Percentiles rank a stretch among this genome's conserved stretches.
phyloP scores from a whole-genome alignment of 2,888 invertebrate genomes.

The Nymphalis polychloros region DNA sequence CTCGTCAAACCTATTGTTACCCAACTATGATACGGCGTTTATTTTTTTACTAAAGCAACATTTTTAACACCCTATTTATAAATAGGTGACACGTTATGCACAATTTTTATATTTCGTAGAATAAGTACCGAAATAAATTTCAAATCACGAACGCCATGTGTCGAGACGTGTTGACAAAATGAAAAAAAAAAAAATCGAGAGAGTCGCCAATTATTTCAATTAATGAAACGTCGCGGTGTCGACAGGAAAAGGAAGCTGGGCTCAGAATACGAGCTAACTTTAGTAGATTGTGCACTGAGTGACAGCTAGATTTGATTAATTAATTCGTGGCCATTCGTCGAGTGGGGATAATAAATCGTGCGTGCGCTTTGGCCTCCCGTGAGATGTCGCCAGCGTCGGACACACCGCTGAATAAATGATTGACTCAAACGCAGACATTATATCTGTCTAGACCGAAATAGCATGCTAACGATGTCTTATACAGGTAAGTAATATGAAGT shows the following conservation, averaged over 20 bases:
- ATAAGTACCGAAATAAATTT: conserved; percentile 24
- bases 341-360: conserved; percentile 77
- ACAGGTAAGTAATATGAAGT: conserved; percentile 77
- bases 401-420: conserved; percentile 75
- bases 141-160: conserved; percentile 42
- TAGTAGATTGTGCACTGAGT: conserved; percentile 74
- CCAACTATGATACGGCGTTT: conserved; percentile 24
- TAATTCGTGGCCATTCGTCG: conserved; percentile 70
- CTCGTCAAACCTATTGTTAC: conserved; percentile 41
- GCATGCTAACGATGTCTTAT: conserved; percentile 75
- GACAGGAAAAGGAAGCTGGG: conserved; percentile 77
- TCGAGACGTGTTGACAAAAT: conserved; percentile 63
- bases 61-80: background rate
- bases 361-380: conserved; percentile 70
- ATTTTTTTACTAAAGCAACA: conserved; percentile 14
- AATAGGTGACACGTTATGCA: background rate
- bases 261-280: conserved; percentile 59
- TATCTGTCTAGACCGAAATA: conserved; percentile 74
- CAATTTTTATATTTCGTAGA: conserved; percentile 22
- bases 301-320: conserved; percentile 80
- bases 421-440: conserved; percentile 72
- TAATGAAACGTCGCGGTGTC: conserved; percentile 71
- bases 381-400: conserved; percentile 72
- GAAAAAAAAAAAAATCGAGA: conserved; percentile 63
- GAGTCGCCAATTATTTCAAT: conserved; percentile 78